These are phyloP conservation scores for Proisotoma minuta DNA, from an alignment of 2,888 invertebrate species.

Conservation along the genomic window DNA sequence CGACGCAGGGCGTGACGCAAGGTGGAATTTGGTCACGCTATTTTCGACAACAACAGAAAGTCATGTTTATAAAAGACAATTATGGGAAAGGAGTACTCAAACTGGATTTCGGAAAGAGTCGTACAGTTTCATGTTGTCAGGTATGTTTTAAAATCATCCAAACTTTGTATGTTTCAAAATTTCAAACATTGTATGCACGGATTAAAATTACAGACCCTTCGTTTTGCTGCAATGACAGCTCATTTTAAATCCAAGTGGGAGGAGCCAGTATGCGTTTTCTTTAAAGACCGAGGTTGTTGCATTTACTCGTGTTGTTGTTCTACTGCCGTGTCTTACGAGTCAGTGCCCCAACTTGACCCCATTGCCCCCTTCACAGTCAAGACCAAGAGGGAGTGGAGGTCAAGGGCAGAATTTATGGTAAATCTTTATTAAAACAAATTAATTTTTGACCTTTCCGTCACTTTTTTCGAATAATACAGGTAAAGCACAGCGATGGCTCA, in stretches of 20 bases:
- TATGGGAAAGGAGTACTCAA: constrained; percentile 36
- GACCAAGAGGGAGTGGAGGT: constrained; percentile 35
- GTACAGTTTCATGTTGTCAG: constrained; percentile 36
- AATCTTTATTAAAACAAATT: not conserved
- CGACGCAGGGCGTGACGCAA: constrained; percentile 27
- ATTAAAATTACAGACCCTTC: constrained; percentile 32
- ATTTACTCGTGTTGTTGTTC: constrained; percentile 36
- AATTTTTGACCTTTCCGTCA: not conserved
- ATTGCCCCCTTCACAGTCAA: constrained; percentile 34
- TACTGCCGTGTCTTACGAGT: constrained; percentile 31
- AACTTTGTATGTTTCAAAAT: too few relatives aligned
- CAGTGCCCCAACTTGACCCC: constrained; percentile 34
- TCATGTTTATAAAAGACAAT: constrained; percentile 39
- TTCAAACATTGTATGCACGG: too few relatives aligned
- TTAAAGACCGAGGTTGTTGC: constrained; percentile 38
- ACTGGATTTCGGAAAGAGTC: constrained; percentile 37
- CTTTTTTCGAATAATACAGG: constrained; percentile 14
- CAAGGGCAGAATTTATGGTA: constrained; percentile 41
- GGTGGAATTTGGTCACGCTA: constrained; percentile 38
- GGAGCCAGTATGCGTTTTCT: constrained; percentile 36
- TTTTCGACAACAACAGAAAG: constrained; percentile 35
- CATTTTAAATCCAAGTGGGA: constrained; percentile 32
- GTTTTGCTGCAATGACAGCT: constrained; percentile 37
- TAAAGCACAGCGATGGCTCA: constrained; percentile 34
- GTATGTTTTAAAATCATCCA: too few relatives aligned